phyloP scores from a whole-genome alignment of 2,888 invertebrate genomes.

The Cryptops parisi region DNA sequence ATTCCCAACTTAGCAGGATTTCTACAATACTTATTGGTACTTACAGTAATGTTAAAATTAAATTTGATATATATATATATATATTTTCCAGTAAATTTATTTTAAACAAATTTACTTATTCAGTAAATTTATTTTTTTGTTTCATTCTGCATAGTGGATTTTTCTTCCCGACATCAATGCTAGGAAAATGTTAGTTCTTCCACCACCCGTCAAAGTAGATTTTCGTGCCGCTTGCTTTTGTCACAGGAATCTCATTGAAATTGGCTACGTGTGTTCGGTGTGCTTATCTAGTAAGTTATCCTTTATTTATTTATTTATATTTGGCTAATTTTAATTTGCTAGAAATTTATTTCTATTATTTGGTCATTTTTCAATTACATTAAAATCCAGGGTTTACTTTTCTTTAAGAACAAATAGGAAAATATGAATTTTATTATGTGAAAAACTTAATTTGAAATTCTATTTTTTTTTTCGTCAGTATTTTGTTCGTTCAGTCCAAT shows the following conservation, averaged over 20 bases:
- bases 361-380: no score
- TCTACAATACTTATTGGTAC: constrained; percentile 68
- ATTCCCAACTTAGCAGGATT: constrained; percentile 74
- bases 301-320: not conserved
- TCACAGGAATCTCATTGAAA: constrained; percentile 83
- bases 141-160: constrained; percentile 60
- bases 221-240: constrained; percentile 97
- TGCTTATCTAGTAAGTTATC: constrained; percentile 72
- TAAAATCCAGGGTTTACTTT: no score
- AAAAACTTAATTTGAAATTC: not conserved
- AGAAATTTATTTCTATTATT: no score
- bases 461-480: constrained; percentile 46
- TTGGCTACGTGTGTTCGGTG: constrained; percentile 95
- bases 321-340: no score
- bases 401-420: no score
- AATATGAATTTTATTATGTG: not conserved
- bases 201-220: constrained; percentile 81
- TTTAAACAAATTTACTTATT: not conserved
- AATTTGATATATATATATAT: constrained; percentile 1
- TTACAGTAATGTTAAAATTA: constrained; percentile 21
- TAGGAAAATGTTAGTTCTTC: constrained; percentile 64
- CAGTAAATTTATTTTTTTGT: constrained; percentile 8
- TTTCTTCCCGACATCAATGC: constrained; percentile 59
- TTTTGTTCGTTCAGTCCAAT: constrained; percentile 96
- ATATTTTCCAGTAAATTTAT: constrained; percentile 5